Evolutionary conservation across 1,140 invertebrate species (phyloP).

Genomic region (Atta texana): DNA sequence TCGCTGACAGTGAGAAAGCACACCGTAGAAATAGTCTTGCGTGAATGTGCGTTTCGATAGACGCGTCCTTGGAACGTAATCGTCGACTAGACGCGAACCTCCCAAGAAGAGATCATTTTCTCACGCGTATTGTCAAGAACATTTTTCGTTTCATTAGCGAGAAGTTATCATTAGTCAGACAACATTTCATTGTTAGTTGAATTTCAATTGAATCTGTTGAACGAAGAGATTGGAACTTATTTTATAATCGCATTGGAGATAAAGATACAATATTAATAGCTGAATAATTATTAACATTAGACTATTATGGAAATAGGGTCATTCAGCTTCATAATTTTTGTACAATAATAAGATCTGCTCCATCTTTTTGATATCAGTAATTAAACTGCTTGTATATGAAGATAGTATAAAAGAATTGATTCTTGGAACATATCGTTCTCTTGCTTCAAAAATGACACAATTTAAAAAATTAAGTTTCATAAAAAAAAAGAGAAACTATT

Average conservation of each 20-base stretch:
- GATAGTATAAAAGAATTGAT: neutral
- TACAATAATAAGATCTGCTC: neutral
- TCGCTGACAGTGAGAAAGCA: conserved; percentile 21
- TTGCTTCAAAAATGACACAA: too few species aligned
- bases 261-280: neutral
- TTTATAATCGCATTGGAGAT: neutral
- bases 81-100: neutral
- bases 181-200: neutral
- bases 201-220: conserved; percentile 19
- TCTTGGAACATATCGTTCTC: neutral
- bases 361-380: neutral
- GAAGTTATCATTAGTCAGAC: conserved; percentile 10
- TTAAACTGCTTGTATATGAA: neutral
- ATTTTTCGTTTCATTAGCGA: neutral
- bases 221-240: neutral
- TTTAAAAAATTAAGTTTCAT: too few species aligned
- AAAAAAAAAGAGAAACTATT: too few species aligned
- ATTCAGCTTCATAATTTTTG: neutral
- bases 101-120: neutral
- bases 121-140: conserved; percentile 21
- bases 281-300: neutral
- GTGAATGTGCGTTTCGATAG: conserved; percentile 56
- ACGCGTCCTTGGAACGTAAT: conserved; percentile 57
- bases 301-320: conserved; percentile 1
- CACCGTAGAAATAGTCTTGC: neutral